Conservation (phyloP, 2,888 invertebrate species). For the Dexiosoma caninum region DNA sequence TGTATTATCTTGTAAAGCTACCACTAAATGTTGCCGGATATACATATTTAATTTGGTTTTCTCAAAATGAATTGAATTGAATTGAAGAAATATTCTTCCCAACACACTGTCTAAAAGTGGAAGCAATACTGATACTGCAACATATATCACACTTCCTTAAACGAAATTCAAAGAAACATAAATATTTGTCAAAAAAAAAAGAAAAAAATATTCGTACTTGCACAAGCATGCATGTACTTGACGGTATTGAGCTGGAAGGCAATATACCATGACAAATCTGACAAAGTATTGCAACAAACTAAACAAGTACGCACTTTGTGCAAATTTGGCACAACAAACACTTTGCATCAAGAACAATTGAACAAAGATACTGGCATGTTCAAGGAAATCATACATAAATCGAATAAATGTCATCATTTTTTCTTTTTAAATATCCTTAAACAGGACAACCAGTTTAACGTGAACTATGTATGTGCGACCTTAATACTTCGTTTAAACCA, state of each 20-base stretch:
- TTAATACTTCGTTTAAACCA: not conserved
- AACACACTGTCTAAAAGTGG: not conserved
- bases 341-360: not conserved
- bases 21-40: too few species aligned
- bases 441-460: not conserved
- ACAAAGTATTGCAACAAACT: constrained; percentile 14
- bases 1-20: too few species aligned
- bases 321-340: too few species aligned
- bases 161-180: constrained; percentile 2
- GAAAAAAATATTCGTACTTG: too few species aligned
- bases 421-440: not conserved
- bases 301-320: not conserved
- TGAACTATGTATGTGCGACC: not conserved
- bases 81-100: too few species aligned
- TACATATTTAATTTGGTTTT: too few species aligned
- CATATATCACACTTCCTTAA: not conserved
- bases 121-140: not conserved
- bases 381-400: constrained; percentile 37
- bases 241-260: not conserved
- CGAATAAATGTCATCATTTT: constrained; percentile 29
- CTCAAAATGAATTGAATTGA: too few species aligned
- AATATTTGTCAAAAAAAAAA: not conserved
- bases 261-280: constrained; percentile 32
- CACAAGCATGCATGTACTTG: not conserved
- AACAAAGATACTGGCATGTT: constrained; percentile 13